phyloP scores from a whole-genome alignment of 2,113 vertebrate species.

The Orycteropus afer region DNA sequence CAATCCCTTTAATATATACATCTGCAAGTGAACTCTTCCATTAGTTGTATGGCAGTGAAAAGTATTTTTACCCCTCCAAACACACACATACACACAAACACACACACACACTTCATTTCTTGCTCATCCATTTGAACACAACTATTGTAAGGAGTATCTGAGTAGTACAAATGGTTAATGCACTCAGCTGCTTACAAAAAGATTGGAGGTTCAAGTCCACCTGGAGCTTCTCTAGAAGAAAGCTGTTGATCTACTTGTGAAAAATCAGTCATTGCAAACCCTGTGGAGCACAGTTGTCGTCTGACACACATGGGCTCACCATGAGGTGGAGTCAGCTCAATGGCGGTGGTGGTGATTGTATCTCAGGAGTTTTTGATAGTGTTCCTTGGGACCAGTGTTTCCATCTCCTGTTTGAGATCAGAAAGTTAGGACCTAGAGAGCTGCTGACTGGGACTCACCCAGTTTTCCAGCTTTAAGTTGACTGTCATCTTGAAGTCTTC shows the following conservation, averaged over 20 bases:
- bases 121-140: not conserved
- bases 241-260: not conserved
- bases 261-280: not conserved
- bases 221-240: too few relatives aligned
- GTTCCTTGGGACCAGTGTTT: not conserved
- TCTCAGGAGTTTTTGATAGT: not conserved
- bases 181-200: not conserved
- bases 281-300: not conserved
- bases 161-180: not conserved
- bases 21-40: not conserved
- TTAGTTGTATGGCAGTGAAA: not conserved
- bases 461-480: not conserved
- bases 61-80: not conserved
- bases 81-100: not conserved
- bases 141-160: not conserved
- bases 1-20: not conserved
- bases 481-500: not conserved
- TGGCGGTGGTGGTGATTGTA: not conserved
- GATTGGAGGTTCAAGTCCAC: not conserved
- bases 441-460: not conserved
- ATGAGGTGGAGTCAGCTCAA: not conserved
- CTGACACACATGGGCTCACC: not conserved
- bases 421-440: not conserved
- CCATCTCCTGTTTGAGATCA: not conserved
- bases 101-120: not conserved